These are phyloP conservation scores for Drosophila jambulina DNA, from an alignment of 1,140 invertebrate species.

Conservation along the genomic window DNA sequence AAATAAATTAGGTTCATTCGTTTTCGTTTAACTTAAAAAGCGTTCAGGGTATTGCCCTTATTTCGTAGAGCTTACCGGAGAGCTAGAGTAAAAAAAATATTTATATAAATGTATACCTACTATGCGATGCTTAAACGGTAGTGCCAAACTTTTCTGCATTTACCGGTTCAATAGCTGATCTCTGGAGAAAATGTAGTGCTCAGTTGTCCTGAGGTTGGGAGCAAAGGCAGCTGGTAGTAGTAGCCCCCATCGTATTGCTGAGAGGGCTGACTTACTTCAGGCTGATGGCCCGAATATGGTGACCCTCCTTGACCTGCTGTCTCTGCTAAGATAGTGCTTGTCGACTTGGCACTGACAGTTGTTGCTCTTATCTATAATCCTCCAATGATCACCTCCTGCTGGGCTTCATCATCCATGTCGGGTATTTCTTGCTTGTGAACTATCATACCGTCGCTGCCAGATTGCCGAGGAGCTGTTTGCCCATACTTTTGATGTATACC, in stretches of 20 bases:
- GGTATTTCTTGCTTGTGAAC: constrained; percentile 83
- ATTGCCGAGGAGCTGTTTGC: constrained; percentile 79
- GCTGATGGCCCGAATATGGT: constrained; percentile 17
- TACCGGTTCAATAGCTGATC: constrained; percentile 43
- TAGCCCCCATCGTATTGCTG: constrained; percentile 45
- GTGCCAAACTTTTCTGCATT: constrained; percentile 23
- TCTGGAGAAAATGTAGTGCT: constrained; percentile 39
- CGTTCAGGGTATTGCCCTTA: constrained; percentile 35
- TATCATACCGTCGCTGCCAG: constrained; percentile 70
- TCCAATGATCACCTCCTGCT: constrained; percentile 83
- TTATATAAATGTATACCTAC: constrained; percentile 39
- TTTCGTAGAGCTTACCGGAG: constrained; percentile 46
- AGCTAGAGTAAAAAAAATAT: constrained; percentile 53
- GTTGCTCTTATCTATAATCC: constrained; percentile 83
- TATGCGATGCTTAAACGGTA: constrained; percentile 59
- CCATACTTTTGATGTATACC: constrained; percentile 92
- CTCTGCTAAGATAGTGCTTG: constrained; percentile 25
- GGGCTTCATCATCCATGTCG: constrained; percentile 84
- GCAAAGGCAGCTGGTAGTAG: constrained; percentile 50
- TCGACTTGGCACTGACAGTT: constrained; percentile 56
- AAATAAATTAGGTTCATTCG: constrained; percentile 76
- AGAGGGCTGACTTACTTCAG: constrained; percentile 18
- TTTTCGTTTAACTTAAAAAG: constrained; percentile 70
- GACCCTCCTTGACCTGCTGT: constrained; percentile 16
- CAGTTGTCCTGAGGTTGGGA: constrained; percentile 22